Percentiles rank a stretch among this genome's conserved stretches.
phyloP scores from a whole-genome alignment of 2,797 vertebrate species.

The Pantherophis vulpinus region DNA sequence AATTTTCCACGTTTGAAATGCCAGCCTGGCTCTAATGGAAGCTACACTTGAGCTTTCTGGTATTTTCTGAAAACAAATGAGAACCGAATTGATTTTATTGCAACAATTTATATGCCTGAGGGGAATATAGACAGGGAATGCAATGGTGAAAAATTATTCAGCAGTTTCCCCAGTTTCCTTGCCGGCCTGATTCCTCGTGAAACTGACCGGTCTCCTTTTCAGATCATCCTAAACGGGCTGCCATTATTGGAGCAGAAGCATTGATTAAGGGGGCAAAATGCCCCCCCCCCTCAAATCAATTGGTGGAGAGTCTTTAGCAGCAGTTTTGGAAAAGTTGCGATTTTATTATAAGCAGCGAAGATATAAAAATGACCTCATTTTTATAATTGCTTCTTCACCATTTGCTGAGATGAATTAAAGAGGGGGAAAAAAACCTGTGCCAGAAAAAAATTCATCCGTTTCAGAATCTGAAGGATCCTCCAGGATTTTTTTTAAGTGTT shows the following conservation, averaged over 20 bases:
- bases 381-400: not conserved
- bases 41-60: not conserved
- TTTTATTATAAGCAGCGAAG: not conserved
- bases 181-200: not conserved
- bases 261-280: not conserved
- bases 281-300: not conserved
- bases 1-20: not conserved
- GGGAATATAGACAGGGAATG: not conserved
- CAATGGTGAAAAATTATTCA: not conserved
- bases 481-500: not conserved
- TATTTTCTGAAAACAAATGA: not conserved
- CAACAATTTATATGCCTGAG: not conserved
- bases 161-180: not conserved
- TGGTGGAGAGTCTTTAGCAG: not conserved
- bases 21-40: not conserved
- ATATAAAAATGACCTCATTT: not conserved
- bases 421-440: not conserved
- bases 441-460: not conserved
- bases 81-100: not conserved
- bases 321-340: not conserved
- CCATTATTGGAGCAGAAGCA: not conserved
- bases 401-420: not conserved
- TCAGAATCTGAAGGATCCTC: not conserved
- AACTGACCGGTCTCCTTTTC: not conserved
- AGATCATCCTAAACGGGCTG: not conserved